Conservation (phyloP, 1,140 invertebrate species). For the Halesus radiatus region DNA sequence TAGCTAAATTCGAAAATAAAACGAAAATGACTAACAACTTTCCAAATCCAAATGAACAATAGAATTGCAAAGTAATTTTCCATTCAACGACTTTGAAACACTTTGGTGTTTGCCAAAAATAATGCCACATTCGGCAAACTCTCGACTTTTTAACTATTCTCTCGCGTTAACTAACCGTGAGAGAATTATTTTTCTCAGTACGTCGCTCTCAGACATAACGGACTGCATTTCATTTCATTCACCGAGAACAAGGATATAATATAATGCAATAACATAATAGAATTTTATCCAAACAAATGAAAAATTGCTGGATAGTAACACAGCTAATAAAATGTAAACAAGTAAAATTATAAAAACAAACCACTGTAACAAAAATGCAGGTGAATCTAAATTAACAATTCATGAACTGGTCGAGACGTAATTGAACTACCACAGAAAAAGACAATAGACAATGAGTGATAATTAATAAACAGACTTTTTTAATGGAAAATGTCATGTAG, state of each 20-base stretch:
- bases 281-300: too few species aligned
- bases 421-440: too few species aligned
- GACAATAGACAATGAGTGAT: too few species aligned
- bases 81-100: conserved; percentile 12
- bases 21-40: conserved; percentile 15
- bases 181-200: background rate
- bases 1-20: background rate
- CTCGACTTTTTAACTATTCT: conserved; percentile 11
- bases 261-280: background rate
- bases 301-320: too few species aligned
- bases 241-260: background rate
- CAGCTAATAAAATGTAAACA: too few species aligned
- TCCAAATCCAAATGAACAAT: conserved; percentile 19
- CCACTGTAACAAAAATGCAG: too few species aligned
- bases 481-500: too few species aligned
- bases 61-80: conserved; percentile 25
- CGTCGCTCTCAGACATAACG: background rate
- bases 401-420: too few species aligned
- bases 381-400: too few species aligned
- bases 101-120: conserved; percentile 23
- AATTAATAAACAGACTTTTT: too few species aligned
- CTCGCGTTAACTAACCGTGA: conserved; percentile 24
- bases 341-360: too few species aligned
- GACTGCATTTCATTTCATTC: background rate
- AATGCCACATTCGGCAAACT: conserved; percentile 18